Evolutionary conservation across 92 coral and sea anemone genomes (phyloP), one percentile per base, ranked within the genome.

Genomic region (Pocillopora grandis): DNA sequence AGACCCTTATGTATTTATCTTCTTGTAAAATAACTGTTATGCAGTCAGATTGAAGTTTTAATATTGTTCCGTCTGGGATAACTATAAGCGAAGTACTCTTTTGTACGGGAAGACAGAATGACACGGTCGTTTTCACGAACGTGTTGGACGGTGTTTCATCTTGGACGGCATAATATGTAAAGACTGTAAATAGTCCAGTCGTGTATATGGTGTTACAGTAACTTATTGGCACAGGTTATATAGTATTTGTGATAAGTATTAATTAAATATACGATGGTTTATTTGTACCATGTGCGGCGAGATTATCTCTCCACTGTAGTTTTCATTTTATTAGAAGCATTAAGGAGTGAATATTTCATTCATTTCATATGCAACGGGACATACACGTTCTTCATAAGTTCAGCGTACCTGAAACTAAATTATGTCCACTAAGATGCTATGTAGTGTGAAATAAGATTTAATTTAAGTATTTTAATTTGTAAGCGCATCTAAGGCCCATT

Each of bases 181-280:
- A 71, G 77, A 71, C 64, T 81, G 85, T 81, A 81, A 37, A 81
- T 81, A 81, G 58, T 60, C 21, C 85, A 81, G 71, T 71, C 85
- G 48, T 70, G 74, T 72, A 81, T 81, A 71, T 81, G 59, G 69
- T 80, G 72, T 68, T 71, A 12, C 59, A 36, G 15, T 81, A 81
- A 81, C 42, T 81, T 80, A 80, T 80, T 35, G 76, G 76, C 52
- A 42, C 52, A 7, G 52, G 52, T 42, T 42, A 31, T 80, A 58
- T 72, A 33, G 76, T 80, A 80, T 69, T 80, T 80, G 84, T 69
- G 15, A 27, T 10, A 18, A 52, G 83, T 67, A 66, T 67, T 57
- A 67, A 55, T 42, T 42, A 42, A 27, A 42, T 31, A 56, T 55
- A 68, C 84, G 15, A 42, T 33, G 35, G 57, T 66, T 76, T 76